Evolutionary conservation across 2,113 vertebrate genomes (phyloP), one percentile per base, ranked within the genome.

Genomic region (Clarias gariepinus): DNA sequence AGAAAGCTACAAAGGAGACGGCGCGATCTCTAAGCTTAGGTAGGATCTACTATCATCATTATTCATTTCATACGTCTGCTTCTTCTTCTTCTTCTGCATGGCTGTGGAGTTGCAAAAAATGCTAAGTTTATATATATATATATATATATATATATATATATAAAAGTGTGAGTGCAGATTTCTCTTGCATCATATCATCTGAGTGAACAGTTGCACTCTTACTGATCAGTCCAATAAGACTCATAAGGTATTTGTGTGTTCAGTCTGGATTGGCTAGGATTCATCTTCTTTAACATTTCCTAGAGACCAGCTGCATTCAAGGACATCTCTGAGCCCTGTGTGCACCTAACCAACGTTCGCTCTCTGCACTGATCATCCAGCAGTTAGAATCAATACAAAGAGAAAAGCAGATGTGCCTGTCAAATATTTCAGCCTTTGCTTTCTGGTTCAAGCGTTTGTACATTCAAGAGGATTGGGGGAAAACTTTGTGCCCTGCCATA

Each of bases 11-110:
- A 80, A 90, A 90, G 88, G 89, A 68, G 91, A 74, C 79, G 55
- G 87, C 83, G 89, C 58, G 87, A 91, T 90, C 23, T 90, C 88
- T 30, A 94, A 93, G 91, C 74, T 81, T 69, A 92, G 95, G 95
- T 95, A 92, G 90, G 92, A 41, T 74, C 85, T 80, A 84, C 85
- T 88, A 53, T 55, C 77, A 55, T 73, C 78, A 61, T 73, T 61
- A 52, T 28, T 71, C 55, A 47, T 2, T 9, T 8, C 2, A 2
- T 5, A 16, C 8, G 19, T 0, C 1, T 41, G 33, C 33, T 77
- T 7, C 13, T 58, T 3, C n/a, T 78, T 4, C 25, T 66, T 21
- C n/a, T 28, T 47, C 0, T 47, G 47, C 47, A 47, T 47, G 47
- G 52, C 52, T 79, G 0, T 52, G n/a, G 0, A 79, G 28, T 21